Conservation (phyloP, 2,797 vertebrate species). For the Rallus crepitans region DNA sequence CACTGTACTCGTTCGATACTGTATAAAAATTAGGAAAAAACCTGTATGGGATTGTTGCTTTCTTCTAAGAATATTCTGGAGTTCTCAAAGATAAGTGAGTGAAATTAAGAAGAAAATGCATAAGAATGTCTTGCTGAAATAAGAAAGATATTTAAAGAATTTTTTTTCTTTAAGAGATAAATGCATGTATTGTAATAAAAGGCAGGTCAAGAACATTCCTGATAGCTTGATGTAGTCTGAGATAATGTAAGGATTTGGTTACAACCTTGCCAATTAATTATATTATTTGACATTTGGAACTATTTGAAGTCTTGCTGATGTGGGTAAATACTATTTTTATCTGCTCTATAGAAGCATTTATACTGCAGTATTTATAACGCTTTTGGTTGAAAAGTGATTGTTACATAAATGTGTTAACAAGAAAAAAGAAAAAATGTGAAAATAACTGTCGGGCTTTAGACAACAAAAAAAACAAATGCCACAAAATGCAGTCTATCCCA, state of each 20-base stretch:
- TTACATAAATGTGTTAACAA: conserved; percentile 13
- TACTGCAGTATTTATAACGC: neutral
- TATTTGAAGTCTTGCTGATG: conserved; percentile 23
- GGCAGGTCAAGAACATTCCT: neutral
- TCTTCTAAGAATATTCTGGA: neutral
- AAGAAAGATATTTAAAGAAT: neutral
- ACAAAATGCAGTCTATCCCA: neutral
- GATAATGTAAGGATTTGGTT: neutral
- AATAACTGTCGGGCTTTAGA: conserved; percentile 24
- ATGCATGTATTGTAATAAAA: neutral
- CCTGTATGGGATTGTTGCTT: neutral
- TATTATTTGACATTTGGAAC: conserved; percentile 40
- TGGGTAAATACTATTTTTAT: conserved; percentile 34
- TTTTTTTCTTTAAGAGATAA: neutral
- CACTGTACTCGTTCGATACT: neutral
- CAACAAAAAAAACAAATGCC: neutral
- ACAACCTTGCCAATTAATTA: conserved; percentile 25
- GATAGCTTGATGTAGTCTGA: neutral
- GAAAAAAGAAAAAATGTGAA: neutral
- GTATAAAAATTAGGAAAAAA: neutral
- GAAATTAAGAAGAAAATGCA: neutral
- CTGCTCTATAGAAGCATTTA: neutral
- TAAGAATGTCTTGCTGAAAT: neutral
- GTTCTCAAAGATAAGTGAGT: neutral
- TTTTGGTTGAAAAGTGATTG: neutral